Evolutionary conservation across 2,888 invertebrate species (phyloP).

Genomic region (Cryptus armator): DNA sequence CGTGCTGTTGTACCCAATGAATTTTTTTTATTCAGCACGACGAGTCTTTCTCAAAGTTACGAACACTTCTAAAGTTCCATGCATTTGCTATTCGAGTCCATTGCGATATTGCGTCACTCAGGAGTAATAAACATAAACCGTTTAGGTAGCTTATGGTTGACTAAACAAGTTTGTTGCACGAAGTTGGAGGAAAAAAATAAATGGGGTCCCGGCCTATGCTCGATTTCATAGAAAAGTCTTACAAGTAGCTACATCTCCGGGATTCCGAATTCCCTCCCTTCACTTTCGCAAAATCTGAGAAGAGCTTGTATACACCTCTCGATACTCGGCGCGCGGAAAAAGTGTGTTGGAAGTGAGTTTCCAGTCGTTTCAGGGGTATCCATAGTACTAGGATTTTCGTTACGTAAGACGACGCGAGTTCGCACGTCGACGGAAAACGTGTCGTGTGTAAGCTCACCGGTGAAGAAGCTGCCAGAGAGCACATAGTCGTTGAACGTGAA

Average conservation of each 20-base stretch:
- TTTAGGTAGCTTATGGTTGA: slow-evolving; percentile 4
- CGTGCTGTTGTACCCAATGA: neutral
- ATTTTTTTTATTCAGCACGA: slow-evolving; percentile 13
- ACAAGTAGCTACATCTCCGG: neutral
- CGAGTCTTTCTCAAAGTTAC: neutral
- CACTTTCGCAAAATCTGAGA: slow-evolving; percentile 3
- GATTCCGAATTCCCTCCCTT: neutral
- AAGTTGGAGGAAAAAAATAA: neutral
- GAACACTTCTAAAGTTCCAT: neutral
- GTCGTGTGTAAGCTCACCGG: slow-evolving; percentile 41
- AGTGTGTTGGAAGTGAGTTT: slow-evolving; percentile 14
- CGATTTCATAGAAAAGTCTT: neutral
- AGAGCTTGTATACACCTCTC: neutral
- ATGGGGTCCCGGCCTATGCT: neutral
- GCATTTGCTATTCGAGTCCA: neutral
- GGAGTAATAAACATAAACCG: neutral
- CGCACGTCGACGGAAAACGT: slow-evolving; percentile 10
- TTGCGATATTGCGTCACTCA: neutral
- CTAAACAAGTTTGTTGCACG: neutral
- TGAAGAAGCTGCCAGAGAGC: slow-evolving; percentile 39
- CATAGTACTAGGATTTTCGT: slow-evolving; percentile 6
- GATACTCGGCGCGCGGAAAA: neutral
- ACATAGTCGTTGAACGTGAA: slow-evolving; percentile 40
- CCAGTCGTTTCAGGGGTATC: neutral
- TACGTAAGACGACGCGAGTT: slow-evolving; percentile 26